Percentiles rank a stretch among this genome's conserved stretches.
These are phyloP conservation scores for Vanacampus margaritifer DNA, from an alignment of 2,113 vertebrate species.

Conservation along the genomic window DNA sequence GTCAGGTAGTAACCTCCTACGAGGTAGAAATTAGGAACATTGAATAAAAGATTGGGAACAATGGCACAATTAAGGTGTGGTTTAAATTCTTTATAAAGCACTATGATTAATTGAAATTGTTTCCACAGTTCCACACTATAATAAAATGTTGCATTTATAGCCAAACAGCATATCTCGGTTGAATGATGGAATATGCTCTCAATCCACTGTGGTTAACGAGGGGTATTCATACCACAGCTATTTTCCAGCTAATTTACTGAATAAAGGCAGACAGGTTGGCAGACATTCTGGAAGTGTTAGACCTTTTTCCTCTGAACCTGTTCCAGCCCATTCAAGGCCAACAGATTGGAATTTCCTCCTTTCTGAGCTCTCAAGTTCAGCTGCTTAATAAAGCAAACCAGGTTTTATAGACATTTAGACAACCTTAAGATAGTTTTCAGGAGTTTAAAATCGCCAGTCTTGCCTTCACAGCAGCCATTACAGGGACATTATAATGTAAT, in stretches of 20 bases:
- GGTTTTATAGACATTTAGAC: background rate
- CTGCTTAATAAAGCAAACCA: background rate
- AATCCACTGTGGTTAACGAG: background rate
- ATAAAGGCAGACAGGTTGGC: slow-evolving; percentile 16
- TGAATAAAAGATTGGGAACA: background rate
- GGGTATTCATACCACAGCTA: background rate
- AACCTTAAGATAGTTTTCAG: background rate
- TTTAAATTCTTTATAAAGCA: background rate
- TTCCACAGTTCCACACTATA: background rate
- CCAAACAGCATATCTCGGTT: background rate
- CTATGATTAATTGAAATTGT: background rate
- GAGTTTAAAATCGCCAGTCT: background rate
- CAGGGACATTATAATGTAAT: background rate
- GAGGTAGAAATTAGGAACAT: background rate
- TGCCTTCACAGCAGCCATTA: background rate
- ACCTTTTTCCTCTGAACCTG: slow-evolving; percentile 20
- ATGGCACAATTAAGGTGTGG: background rate
- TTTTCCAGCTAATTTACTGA: background rate
- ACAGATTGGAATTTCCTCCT: slow-evolving; percentile 48
- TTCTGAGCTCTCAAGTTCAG: background rate
- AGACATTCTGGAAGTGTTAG: background rate
- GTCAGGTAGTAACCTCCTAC: slow-evolving; percentile 96
- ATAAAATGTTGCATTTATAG: background rate
- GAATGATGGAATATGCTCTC: background rate
- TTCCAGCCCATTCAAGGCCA: slow-evolving; percentile 39